A percentile compares a stretch with the other conserved stretches of the same genome.
These are phyloP conservation scores for Griposia aprilina DNA, from an alignment of 2,888 invertebrate genomes.

Conservation along the genomic window DNA sequence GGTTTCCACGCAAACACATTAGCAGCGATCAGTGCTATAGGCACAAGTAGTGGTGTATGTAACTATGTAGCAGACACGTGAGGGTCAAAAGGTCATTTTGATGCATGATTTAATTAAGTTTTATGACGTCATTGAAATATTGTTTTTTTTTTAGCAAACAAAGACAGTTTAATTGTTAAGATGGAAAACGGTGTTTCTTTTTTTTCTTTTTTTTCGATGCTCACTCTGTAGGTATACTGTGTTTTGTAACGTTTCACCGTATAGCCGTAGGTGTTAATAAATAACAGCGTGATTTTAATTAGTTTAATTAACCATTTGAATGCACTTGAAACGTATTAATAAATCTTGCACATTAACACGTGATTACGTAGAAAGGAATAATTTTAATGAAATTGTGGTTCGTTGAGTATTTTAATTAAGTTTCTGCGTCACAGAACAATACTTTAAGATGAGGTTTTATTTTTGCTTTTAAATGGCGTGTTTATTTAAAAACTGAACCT, in stretches of 20 bases:
- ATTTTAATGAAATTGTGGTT: slow-evolving; percentile 17
- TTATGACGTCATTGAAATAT: background rate
- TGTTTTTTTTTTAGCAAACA: too few species aligned
- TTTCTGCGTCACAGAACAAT: slow-evolving; percentile 20
- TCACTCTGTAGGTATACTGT: background rate
- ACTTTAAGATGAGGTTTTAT: background rate
- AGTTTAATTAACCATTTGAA: slow-evolving; percentile 39
- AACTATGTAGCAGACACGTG: slow-evolving; percentile 5
- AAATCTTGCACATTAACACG: slow-evolving; percentile 24
- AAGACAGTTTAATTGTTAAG: background rate
- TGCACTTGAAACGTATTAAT: slow-evolving; percentile 20
- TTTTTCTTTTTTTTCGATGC: background rate
- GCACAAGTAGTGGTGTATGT: slow-evolving; percentile 12
- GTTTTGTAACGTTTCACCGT: background rate
- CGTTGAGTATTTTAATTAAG: slow-evolving; percentile 27
- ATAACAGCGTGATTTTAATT: slow-evolving; percentile 17
- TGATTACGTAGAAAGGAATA: slow-evolving; percentile 13
- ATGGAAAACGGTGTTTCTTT: background rate
- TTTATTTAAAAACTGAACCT: background rate
- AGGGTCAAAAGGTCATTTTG: slow-evolving; percentile 22
- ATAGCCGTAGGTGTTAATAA: background rate
- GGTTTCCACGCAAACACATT: slow-evolving; percentile 54
- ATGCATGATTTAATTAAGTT: slow-evolving; percentile 12
- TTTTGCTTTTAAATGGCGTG: background rate
- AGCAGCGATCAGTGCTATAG: slow-evolving; percentile 47